A percentile compares a stretch with the other conserved stretches of the same genome.
These are phyloP conservation scores for Distichodus sexfasciatus DNA, from an alignment of 2,797 vertebrate species.

Conservation along the genomic window DNA sequence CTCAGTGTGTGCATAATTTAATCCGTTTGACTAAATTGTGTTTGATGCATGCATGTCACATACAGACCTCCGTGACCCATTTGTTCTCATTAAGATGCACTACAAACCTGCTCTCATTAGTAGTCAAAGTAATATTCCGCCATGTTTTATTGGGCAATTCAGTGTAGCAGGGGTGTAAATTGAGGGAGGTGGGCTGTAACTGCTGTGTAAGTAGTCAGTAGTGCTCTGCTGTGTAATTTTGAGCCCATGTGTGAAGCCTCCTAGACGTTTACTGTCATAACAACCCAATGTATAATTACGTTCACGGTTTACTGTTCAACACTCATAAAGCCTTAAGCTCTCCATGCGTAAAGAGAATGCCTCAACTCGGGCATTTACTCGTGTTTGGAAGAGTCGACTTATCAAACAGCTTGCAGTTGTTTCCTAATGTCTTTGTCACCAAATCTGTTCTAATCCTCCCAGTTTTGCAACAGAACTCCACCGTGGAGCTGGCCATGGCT, in stretches of 20 bases:
- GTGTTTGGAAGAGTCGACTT: background rate
- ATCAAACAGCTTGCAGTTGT: background rate
- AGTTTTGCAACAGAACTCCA: constrained; percentile 9
- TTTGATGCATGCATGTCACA: no score
- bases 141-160: constrained; percentile 11
- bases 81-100: no score
- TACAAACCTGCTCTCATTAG: background rate
- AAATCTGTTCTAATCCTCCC: constrained; percentile 4
- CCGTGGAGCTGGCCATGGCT: background rate
- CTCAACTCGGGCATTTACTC: constrained; percentile 11
- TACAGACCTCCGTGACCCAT: no score
- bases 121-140: constrained; percentile 3
- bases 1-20: no score
- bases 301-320: constrained; percentile 34
- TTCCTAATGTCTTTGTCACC: background rate
- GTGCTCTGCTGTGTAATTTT: constrained; percentile 37
- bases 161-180: constrained; percentile 6
- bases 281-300: constrained; percentile 42
- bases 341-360: constrained; percentile 6
- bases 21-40: no score
- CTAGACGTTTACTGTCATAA: constrained; percentile 35
- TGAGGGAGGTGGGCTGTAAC: constrained; percentile 23
- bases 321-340: constrained; percentile 8
- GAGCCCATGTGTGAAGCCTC: constrained; percentile 35
- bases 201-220: constrained; percentile 34